Conservation (phyloP, 2,113 vertebrate species). For the Daubentonia madagascariensis region DNA sequence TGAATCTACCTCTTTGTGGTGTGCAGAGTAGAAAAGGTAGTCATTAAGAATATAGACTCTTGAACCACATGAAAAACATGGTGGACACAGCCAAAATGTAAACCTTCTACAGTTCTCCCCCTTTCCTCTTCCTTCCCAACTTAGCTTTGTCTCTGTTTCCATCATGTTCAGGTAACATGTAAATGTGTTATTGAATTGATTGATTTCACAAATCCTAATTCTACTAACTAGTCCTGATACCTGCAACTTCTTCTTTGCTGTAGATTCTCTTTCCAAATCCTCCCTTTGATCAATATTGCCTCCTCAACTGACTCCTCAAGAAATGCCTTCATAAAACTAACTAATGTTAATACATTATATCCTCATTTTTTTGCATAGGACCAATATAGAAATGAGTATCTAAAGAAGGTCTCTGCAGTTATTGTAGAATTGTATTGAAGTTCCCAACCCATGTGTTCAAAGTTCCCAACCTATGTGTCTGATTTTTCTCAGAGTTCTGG, state of each 20-base stretch:
- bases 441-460: background rate
- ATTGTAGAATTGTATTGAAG: background rate
- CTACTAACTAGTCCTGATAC: background rate
- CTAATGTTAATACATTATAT: background rate
- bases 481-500: constrained; percentile 22
- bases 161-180: background rate
- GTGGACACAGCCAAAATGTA: background rate
- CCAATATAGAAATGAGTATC: background rate
- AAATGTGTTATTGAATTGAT: background rate
- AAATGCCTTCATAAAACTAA: constrained; percentile 26
- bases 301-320: constrained; percentile 31
- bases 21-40: background rate
- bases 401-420: background rate
- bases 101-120: background rate
- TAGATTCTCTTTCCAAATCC: constrained; percentile 12
- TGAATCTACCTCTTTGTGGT: background rate
- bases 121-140: too few relatives aligned
- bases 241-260: background rate
- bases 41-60: background rate
- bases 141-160: constrained; percentile 12
- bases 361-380: background rate
- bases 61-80: background rate
- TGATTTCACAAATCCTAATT: constrained; percentile 2
- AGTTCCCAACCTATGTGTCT: background rate
- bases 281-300: background rate